Evolutionary conservation across 1,140 invertebrate species (phyloP).

Genomic region (Brachystomella parvula): DNA sequence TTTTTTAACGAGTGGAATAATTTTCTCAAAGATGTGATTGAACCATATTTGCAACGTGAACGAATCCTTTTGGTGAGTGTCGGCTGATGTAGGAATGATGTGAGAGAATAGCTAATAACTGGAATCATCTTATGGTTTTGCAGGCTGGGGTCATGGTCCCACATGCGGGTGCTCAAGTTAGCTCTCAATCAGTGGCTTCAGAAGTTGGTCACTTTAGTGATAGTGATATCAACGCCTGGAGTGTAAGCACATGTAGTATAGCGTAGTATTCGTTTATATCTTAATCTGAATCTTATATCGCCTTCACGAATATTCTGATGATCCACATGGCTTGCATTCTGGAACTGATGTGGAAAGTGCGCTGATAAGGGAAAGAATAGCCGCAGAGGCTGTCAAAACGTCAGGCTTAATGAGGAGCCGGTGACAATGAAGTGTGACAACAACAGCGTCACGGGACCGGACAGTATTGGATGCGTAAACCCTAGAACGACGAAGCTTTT

Average conservation of each 20-base stretch:
- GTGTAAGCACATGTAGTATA: not conserved
- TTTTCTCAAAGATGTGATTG: not conserved
- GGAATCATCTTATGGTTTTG: not conserved
- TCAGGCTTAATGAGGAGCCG: too few relatives aligned
- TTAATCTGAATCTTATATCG: not conserved
- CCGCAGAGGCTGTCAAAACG: too few relatives aligned
- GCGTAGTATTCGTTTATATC: not conserved
- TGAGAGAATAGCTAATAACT: not conserved
- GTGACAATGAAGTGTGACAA: too few relatives aligned
- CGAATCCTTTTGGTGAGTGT: not conserved
- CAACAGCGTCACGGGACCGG: too few relatives aligned
- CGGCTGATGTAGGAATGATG: not conserved
- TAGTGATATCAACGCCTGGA: constrained; percentile 5
- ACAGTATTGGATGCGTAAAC: too few relatives aligned
- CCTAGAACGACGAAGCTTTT: too few relatives aligned
- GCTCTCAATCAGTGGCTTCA: constrained; percentile 2
- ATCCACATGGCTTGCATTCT: too few relatives aligned
- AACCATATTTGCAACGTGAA: constrained; percentile 2
- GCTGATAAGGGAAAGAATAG: too few relatives aligned
- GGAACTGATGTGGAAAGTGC: too few relatives aligned
- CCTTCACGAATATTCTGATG: too few relatives aligned
- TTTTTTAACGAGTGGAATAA: not conserved
- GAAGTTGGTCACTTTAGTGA: not conserved
- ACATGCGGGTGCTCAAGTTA: constrained; percentile 1
- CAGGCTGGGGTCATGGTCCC: constrained; percentile 1